Evolutionary conservation across 2,888 invertebrate species (phyloP), one percentile per base, ranked within the genome.

Genomic region (Listrodromus nycthemerus): DNA sequence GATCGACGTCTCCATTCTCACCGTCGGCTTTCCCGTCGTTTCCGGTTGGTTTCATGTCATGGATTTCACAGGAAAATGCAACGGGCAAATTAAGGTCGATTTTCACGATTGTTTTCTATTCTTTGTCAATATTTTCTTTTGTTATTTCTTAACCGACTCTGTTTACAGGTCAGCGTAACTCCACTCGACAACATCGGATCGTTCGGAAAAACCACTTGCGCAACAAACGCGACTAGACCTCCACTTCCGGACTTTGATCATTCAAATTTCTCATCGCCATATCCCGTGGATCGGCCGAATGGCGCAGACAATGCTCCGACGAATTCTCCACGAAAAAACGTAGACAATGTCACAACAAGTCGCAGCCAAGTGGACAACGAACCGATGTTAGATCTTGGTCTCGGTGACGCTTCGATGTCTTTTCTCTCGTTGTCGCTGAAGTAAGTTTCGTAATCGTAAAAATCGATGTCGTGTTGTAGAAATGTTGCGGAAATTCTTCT

Each of bases 1-100:
- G 5, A 91, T 96, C 30, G 95, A 96, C 92, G 91, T 96, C 55
- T 95, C 94, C 2, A 94, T 94, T 24, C 91, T 95, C 33, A 87
- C 94, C 24, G 93, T 94, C 50, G 94, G 94, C 4, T 93, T 95
- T 85, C 94, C 95, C 10, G 93, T 93, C 45, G 94, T 96, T 69
- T 94, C 94, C 67, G 95, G 95, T n/a, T 95, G 95, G 95, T 95
- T 95, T 88, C 95, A 95, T 89, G 95, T 96, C 66, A 94, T 95
- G n/a, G 95, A 96, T 88, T 95, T 95, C 86, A 94, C 90, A 63
- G 92, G 93, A 76, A 90, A 90, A 87, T 94, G 95, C 66, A 95
- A 95, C 83, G 96, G 96, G 1, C 95, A 96, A 89, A 94, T 96
- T 63, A 95, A 95, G 91, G 94, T 95, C 88, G 90, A 45, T 45